Conservation (phyloP, 1,140 invertebrate genomes). For the Himalopsyche phryganea region DNA sequence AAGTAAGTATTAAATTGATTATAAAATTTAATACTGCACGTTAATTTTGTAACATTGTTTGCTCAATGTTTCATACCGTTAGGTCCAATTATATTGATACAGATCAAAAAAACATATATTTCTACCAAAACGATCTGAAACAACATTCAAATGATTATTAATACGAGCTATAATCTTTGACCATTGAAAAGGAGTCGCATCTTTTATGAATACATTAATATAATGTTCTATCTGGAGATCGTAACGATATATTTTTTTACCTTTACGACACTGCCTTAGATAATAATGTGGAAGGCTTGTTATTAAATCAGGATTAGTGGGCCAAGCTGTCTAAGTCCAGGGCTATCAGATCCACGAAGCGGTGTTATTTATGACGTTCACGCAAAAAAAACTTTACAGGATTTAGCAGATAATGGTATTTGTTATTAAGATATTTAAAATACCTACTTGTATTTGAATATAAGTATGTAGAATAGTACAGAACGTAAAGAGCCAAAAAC, state of each 20-base stretch:
- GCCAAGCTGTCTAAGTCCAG: neutral
- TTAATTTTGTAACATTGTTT: neutral
- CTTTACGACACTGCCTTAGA: too few relatives aligned
- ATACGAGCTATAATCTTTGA: slow-evolving; percentile 13
- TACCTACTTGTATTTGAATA: too few relatives aligned
- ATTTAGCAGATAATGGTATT: too few relatives aligned
- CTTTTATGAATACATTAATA: slow-evolving; percentile 2
- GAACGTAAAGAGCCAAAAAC: too few relatives aligned
- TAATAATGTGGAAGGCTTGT: slow-evolving; percentile 3
- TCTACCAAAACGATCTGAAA: neutral
- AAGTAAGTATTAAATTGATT: too few relatives aligned
- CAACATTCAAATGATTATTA: slow-evolving; percentile 7
- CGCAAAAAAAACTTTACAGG: too few relatives aligned
- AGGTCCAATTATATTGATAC: neutral
- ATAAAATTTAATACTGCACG: neutral
- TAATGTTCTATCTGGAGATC: neutral
- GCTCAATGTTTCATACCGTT: too few relatives aligned
- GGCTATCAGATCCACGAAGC: neutral
- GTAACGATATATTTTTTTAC: neutral
- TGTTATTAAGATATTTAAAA: too few relatives aligned
- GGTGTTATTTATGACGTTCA: too few relatives aligned
- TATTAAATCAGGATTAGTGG: slow-evolving; percentile 33
- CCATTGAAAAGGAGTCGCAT: neutral
- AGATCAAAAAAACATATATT: neutral
- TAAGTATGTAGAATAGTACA: too few relatives aligned